These are phyloP conservation scores for Flexamia atlantica DNA, from an alignment of 2,888 invertebrate genomes.

Conservation along the genomic window DNA sequence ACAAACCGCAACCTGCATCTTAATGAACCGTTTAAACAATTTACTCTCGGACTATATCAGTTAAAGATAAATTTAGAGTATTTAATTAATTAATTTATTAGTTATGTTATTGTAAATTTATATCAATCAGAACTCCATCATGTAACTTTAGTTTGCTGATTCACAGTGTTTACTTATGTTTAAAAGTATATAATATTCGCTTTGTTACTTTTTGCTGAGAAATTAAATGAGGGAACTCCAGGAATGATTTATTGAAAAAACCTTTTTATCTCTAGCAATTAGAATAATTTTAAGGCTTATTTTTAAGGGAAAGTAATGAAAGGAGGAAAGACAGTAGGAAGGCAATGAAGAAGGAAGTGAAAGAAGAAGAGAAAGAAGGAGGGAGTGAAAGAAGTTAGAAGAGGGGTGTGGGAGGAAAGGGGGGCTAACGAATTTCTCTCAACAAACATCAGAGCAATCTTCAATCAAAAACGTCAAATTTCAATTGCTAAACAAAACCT, in stretches of 20 bases:
- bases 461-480: too few relatives aligned
- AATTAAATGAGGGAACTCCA: conserved; percentile 57
- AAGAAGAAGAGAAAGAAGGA: too few relatives aligned
- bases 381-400: too few relatives aligned
- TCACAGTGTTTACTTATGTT: conserved; percentile 37
- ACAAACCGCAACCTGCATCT: background rate
- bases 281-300: too few relatives aligned
- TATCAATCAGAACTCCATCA: background rate
- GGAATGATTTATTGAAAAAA: background rate
- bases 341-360: too few relatives aligned
- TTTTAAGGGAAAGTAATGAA: too few relatives aligned
- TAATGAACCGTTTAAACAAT: background rate
- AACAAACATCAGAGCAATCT: too few relatives aligned
- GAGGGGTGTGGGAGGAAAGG: too few relatives aligned
- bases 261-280: background rate
- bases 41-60: background rate
- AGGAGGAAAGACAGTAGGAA: too few relatives aligned
- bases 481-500: too few relatives aligned
- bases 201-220: conserved; percentile 58
- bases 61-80: background rate
- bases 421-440: too few relatives aligned
- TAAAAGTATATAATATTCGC: conserved; percentile 47
- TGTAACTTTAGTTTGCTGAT: conserved; percentile 30
- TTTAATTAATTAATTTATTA: background rate
- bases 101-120: background rate